Percentiles rank a stretch among this genome's conserved stretches.
Conservation (phyloP, 1,140 invertebrate genomes). For the Papilio polyxenes region DNA sequence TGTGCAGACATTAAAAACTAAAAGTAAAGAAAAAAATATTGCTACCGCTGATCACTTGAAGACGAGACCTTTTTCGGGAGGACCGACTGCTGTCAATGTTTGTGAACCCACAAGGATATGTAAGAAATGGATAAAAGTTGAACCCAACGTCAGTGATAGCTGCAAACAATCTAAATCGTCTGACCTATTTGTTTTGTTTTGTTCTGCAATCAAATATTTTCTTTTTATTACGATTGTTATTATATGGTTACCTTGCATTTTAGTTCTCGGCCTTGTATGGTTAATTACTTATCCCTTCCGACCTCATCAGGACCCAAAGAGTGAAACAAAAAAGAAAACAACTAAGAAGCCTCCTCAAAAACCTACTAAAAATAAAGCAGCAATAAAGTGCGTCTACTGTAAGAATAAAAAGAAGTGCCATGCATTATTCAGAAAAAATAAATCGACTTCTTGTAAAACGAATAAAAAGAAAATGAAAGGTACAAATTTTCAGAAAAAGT, state of each 20-base stretch:
- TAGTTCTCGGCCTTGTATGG: constrained; percentile 38
- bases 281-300: constrained; percentile 37
- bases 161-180: constrained; percentile 1
- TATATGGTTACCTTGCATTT: constrained; percentile 41
- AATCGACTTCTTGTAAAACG: background rate
- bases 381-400: background rate
- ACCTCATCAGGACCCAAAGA: background rate
- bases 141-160: background rate
- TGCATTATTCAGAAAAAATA: constrained; percentile 1
- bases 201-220: constrained; percentile 34
- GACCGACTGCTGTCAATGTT: background rate
- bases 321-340: constrained; percentile 1
- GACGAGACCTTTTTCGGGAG: background rate
- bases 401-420: background rate
- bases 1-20: constrained; percentile 23
- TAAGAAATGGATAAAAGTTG: background rate
- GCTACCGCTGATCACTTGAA: background rate
- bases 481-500: background rate
- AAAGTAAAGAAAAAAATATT: constrained; percentile 28
- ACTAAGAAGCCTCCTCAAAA: background rate
- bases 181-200: constrained; percentile 13
- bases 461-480: constrained; percentile 2
- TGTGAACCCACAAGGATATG: background rate
- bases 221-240: constrained; percentile 37
- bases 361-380: background rate